Percentiles rank a stretch among this genome's conserved stretches.
phyloP scores from a whole-genome alignment of 1,140 invertebrate genomes.

The Zeugodacus cucurbitae region DNA sequence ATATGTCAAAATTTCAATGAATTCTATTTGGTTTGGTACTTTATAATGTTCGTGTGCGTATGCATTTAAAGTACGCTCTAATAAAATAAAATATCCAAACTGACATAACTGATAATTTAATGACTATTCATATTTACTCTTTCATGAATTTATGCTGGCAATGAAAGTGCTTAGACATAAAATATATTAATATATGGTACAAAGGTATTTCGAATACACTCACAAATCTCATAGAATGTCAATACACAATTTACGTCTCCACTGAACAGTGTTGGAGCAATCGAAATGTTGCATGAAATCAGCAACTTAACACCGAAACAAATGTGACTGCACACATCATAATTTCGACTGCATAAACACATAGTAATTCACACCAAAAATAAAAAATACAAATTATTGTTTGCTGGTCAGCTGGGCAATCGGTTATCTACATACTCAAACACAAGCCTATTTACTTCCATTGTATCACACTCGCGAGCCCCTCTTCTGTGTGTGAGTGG shows the following conservation, averaged over 20 bases:
- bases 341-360: slow-evolving; percentile 33
- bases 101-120: slow-evolving; percentile 20
- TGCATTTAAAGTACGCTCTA: neutral
- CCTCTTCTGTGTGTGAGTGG: neutral
- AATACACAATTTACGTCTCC: neutral
- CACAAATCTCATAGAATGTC: neutral
- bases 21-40: neutral
- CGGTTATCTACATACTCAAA: neutral
- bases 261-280: neutral
- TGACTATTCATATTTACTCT: neutral
- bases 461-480: neutral
- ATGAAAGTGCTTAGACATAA: neutral
- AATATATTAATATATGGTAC: neutral
- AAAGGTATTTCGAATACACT: neutral
- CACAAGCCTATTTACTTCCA: neutral
- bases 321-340: slow-evolving; percentile 21
- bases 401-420: neutral
- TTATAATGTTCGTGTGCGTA: neutral
- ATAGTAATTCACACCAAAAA: neutral
- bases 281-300: slow-evolving; percentile 38
- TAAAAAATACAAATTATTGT: neutral
- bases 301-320: slow-evolving; percentile 24
- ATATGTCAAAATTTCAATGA: slow-evolving; percentile 12
- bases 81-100: neutral
- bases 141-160: neutral